Evolutionary conservation across 1,140 invertebrate species (phyloP), one percentile per base, ranked within the genome.

Genomic region (Heliconius congener): DNA sequence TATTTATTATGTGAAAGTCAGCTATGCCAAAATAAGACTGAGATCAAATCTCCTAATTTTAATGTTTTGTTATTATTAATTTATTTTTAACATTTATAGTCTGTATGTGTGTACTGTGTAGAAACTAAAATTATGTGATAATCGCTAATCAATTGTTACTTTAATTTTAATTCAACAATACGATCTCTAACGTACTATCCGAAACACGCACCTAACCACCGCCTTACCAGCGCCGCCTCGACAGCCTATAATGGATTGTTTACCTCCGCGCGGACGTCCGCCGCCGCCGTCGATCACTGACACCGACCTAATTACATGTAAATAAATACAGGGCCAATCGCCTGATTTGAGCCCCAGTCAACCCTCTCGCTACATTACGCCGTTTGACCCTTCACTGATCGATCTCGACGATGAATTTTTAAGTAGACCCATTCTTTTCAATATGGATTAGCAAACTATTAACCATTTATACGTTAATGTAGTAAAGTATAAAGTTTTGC

Each of bases 241-340:
- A 83, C 82, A 81, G 82, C 79, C 74, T 77, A 86, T 91, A 92
- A 92, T 90, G 87, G 86, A 92, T 92, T 89, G 88, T 90, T 88
- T 88, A 87, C 88, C 83, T 90, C 82, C 80, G 77, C 83, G 83
- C 87, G 86, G 86, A 89, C 87, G 84, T 90, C 84, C 86, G 87
- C 82, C 84, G 82, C 85, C 84, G 82, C 87, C 85, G 90, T 92
- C 89, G 86, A 89, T 91, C 90, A 90, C 87, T 87, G 88, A 88
- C 86, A 88, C 83, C 86, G 87, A 87, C 86, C 88, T 92, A 92
- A 92, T 93, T 91, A 92, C 87, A 92, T 92, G 88, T 90, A 91
- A 93, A 92, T 93, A 91, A 91, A 91, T 91, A 92, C 90, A 87
- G 86, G 83, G 78, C 80, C 82, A 75, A 80, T 79, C 83, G 83